These are phyloP conservation scores for Hybos culiciformis DNA, from an alignment of 2,888 invertebrate species.

Conservation along the genomic window DNA sequence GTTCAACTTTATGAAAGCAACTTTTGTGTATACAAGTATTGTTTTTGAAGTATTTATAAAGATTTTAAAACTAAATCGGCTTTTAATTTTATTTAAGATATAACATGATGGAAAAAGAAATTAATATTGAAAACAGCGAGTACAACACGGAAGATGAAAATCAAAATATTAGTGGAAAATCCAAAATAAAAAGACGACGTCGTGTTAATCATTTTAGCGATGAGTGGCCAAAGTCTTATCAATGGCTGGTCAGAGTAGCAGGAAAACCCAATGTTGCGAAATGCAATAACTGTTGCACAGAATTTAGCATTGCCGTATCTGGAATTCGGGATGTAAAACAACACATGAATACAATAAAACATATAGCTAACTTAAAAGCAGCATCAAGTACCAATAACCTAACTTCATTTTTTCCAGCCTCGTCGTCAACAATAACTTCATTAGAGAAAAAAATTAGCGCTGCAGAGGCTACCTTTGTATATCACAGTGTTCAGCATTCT, in stretches of 20 bases:
- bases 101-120: neutral
- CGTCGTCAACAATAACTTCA: neutral
- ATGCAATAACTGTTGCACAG: too few relatives aligned
- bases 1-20: neutral
- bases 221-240: slow-evolving; percentile 1
- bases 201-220: slow-evolving; percentile 1
- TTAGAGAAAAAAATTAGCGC: neutral
- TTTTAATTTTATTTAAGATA: slow-evolving; percentile 1
- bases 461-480: slow-evolving; percentile 3
- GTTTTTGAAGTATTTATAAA: neutral
- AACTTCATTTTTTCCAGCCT: neutral
- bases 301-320: too few relatives aligned
- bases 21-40: neutral
- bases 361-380: neutral
- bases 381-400: neutral
- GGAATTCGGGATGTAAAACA: too few relatives aligned
- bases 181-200: neutral
- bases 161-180: neutral
- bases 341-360: neutral
- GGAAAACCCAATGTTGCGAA: neutral
- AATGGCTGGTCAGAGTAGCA: slow-evolving; percentile 1
- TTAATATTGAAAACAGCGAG: neutral
- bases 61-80: neutral
- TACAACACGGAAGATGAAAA: neutral
- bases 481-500: neutral